Percentiles rank a stretch among this genome's conserved stretches.
These are phyloP conservation scores for Stercorarius parasiticus DNA, from an alignment of 2,113 vertebrate genomes.

Conservation along the genomic window DNA sequence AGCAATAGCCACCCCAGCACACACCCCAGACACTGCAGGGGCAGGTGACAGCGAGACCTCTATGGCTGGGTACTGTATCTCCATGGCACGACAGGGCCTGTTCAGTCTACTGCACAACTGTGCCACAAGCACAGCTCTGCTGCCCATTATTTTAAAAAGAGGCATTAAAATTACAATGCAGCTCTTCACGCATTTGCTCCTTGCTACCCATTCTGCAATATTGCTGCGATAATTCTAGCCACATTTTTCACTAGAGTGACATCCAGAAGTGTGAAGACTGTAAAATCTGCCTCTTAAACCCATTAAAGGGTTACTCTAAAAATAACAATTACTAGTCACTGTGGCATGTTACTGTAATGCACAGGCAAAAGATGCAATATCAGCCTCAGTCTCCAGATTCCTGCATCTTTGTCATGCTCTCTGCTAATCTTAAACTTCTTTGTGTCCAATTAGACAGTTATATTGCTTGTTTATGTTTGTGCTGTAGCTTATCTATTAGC, in stretches of 20 bases:
- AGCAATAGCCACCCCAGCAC: not conserved
- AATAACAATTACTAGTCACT: not conserved
- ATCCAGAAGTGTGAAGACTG: not conserved
- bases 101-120: accelerated
- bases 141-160: not conserved
- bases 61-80: accelerated
- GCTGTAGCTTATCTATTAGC: not conserved
- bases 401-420: not conserved
- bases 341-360: not conserved
- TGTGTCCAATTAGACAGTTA: not conserved
- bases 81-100: not conserved
- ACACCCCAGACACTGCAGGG: not conserved
- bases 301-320: not conserved
- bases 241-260: not conserved
- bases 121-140: not conserved
- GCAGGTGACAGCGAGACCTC: accelerated
- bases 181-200: not conserved
- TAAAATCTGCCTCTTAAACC: not conserved
- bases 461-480: not conserved
- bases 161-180: not conserved
- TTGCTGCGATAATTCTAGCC: not conserved
- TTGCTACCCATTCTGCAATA: not conserved
- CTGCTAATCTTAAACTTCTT: not conserved
- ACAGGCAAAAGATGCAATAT: not conserved
- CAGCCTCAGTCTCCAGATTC: not conserved